A percentile compares a stretch with the other conserved stretches of the same genome.
phyloP scores from a whole-genome alignment of 2,888 invertebrate species.

The Metallyticus violacea region DNA sequence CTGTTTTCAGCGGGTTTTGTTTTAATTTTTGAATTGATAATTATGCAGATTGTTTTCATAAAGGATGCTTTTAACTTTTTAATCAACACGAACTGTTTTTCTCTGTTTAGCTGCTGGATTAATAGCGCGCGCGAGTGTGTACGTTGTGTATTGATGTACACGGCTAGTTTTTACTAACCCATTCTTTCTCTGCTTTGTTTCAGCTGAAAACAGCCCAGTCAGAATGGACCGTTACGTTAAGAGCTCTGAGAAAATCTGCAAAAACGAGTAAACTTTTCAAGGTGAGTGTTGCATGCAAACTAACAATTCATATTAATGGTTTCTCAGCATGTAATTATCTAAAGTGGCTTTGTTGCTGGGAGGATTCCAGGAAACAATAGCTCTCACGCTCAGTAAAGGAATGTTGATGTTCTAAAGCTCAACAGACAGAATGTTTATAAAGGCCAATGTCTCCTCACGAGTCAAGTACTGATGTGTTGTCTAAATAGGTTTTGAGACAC shows the following conservation, averaged over 20 bases:
- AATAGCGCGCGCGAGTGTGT: no score
- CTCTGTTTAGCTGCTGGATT: neutral
- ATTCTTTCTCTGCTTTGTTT: neutral
- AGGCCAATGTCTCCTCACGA: neutral
- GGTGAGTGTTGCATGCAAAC: neutral
- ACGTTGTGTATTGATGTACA: no score
- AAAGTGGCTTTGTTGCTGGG: neutral
- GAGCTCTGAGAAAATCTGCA: conserved; percentile 25
- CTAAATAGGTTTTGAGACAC: no score
- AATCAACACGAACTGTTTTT: neutral
- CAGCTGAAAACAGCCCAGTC: conserved; percentile 31
- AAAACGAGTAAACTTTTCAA: neutral
- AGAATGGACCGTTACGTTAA: conserved; percentile 31
- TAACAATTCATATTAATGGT: no score
- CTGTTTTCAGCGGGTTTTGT: neutral
- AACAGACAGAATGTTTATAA: neutral
- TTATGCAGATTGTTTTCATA: neutral
- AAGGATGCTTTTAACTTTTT: neutral
- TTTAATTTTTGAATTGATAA: no score
- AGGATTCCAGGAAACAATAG: neutral
- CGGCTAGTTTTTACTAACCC: neutral
- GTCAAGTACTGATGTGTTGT: no score
- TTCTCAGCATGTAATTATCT: neutral
- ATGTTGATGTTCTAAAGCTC: neutral
- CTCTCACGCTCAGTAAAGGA: neutral